phyloP scores from a whole-genome alignment of 2,113 vertebrate species.

The Psettodes erumei region DNA sequence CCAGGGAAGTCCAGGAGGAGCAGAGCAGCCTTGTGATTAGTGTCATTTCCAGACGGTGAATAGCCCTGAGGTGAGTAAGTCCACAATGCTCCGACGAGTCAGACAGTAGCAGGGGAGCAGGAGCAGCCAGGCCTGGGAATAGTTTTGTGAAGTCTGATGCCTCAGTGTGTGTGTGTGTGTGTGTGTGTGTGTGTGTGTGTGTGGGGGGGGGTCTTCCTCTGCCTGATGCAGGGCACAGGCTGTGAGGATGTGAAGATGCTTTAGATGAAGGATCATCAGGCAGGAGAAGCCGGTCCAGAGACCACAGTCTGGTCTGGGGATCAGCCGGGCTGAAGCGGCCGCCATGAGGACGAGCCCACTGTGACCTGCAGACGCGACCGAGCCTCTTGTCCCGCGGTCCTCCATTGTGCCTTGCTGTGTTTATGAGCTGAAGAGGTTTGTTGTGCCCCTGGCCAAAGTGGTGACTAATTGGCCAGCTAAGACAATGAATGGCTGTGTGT shows the following conservation, averaged over 20 bases:
- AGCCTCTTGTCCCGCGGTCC: slow-evolving; percentile 31
- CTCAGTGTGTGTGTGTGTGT: no score
- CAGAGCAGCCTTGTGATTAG: no score
- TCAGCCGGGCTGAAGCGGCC: slow-evolving; percentile 29
- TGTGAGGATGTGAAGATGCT: neutral
- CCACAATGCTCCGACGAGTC: slow-evolving; percentile 22
- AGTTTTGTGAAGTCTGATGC: slow-evolving; percentile 36
- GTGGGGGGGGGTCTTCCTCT: slow-evolving; percentile 29
- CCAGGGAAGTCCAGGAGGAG: slow-evolving; percentile 33
- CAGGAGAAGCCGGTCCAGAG: neutral
- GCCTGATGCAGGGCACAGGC: neutral
- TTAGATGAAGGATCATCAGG: neutral
- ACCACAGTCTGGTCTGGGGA: slow-evolving; percentile 6
- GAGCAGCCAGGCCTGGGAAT: slow-evolving; percentile 5
- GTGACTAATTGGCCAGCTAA: slow-evolving; percentile 50
- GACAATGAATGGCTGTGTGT: slow-evolving; percentile 57
- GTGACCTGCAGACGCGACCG: slow-evolving; percentile 17
- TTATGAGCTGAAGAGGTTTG: slow-evolving; percentile 52
- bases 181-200: no score
- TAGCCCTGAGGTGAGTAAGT: neutral
- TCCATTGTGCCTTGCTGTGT: slow-evolving; percentile 49
- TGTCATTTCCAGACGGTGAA: neutral
- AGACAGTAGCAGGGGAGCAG: slow-evolving; percentile 23
- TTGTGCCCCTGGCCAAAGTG: slow-evolving; percentile 53
- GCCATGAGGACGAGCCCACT: neutral